Evolutionary conservation across 2,888 invertebrate genomes (phyloP), one percentile per base, ranked within the genome.

Genomic region (Morinoia aosen): DNA sequence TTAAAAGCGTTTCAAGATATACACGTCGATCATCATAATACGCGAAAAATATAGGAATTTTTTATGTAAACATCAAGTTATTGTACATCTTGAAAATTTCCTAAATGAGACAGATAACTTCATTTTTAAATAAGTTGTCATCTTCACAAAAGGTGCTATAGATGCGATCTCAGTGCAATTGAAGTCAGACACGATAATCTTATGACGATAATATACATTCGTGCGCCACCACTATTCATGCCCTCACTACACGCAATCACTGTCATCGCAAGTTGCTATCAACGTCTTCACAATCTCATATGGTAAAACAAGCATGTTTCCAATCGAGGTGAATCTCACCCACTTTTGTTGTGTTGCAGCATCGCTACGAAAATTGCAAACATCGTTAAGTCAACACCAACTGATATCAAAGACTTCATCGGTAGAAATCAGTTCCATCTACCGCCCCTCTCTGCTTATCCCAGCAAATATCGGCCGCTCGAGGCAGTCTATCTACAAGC

Each of bases 321-420:
- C 19, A 76, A 76, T 76, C 76, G 76, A 76, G 76, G 76, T 76
- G 76, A 76, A 76, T 76, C 76, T 76, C 76, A 33, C 76, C 76
- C 76, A 33, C 76, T 76, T 33, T 76, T 16, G 33, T 33, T 8
- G 33, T 0, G 76, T 76, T 76, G 76, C 76, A 76, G 76, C 33
- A 76, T 76, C 76, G 33, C 25, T 33, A 76, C 76, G 25, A 76
- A 76, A 76, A 76, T 76, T 76, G 33, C 76, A 33, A 16, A 76
- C 76, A 76, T 76, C 76, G 76, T 76, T 76, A 76, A 93, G 93
- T 93, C 93, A 93, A 48, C 93, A 93, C 93, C 93, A 57, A 19
- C 33, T 93, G 25, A 93, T 93, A 93, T 93, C 93, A 33, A 93
- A 90, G 90, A 16, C 90, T 40, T 90, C 90, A 90, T 90, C 90